Percentiles rank a stretch among this genome's conserved stretches.
phyloP scores from a whole-genome alignment of 2,113 vertebrate species.

The Panurus biarmicus region DNA sequence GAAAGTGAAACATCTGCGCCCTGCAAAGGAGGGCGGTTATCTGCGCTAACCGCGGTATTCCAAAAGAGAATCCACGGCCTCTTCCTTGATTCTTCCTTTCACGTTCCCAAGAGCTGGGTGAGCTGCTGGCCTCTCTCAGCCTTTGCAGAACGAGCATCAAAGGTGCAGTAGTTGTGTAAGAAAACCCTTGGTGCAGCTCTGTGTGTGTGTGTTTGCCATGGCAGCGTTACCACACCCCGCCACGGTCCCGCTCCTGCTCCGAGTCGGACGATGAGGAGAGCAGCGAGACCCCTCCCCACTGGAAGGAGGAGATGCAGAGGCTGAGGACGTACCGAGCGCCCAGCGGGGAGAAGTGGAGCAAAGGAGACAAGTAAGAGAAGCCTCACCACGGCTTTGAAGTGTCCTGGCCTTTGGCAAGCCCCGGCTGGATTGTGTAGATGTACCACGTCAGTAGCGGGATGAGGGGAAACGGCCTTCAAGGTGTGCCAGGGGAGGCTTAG shows the following conservation, averaged over 20 bases:
- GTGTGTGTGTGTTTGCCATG: not conserved
- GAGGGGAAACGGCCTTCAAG: not conserved
- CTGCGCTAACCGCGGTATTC: not conserved
- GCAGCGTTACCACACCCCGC: constrained; percentile 94
- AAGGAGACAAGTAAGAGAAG: constrained; percentile 87
- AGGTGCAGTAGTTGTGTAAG: not conserved
- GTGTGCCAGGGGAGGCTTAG: not conserved
- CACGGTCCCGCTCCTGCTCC: constrained; percentile 87
- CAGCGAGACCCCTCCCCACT: constrained; percentile 96
- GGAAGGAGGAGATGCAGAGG: constrained; percentile 97
- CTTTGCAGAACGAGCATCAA: not conserved
- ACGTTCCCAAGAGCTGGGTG: fast-evolving
- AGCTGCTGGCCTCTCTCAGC: not conserved
- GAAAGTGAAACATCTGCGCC: not conserved
- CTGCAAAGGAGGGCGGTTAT: not conserved
- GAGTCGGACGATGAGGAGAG: constrained; percentile 83
- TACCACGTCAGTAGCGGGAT: fast-evolving
- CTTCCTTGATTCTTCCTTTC: not conserved
- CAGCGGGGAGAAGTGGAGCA: constrained; percentile 89
- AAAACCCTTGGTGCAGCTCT: fast-evolving
- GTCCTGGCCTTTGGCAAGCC: not conserved
- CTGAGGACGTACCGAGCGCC: constrained; percentile 81
- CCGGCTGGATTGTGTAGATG: not conserved
- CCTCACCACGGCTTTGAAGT: not conserved
- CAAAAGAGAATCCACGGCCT: not conserved